Base-by-base conservation (phyloP, 30 jellyfish, hydroid and myxozoan species). In the Chironex yamaguchii region DNA sequence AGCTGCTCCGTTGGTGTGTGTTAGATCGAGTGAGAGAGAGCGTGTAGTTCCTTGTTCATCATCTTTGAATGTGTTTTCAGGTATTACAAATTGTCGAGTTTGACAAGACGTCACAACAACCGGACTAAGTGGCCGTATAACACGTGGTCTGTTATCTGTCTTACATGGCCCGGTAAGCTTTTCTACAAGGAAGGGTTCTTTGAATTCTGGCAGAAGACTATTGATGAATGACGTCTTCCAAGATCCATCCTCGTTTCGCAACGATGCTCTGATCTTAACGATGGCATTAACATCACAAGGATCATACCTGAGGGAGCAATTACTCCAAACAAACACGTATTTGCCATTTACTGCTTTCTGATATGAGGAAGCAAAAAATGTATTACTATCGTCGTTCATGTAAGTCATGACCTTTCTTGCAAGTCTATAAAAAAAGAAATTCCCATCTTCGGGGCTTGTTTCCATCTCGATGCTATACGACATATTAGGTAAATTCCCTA, bases 41-140 rank as follows among this genome's bases (percentile, higher is more conserved):
- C 94, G 34, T 52, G 93, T 75, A 28, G 23, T 52, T 1, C 95
- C 95, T 25, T 85, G 86, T 54, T 85, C 95, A 14, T 34, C 62
- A 62, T 85, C 95, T 32, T 4, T 17, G 49, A 85, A 85, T 2
- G 95, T 58, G 65, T 49, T 52, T 36, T 51, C 88, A 11, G 95
- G 95, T 14, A 85, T 75, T 76, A 29, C 31, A 30, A 23, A 33
- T 27, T 13, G 21, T 36, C 6, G 35, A 4, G 91, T 65, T 29
- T 33, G 49, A 17, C 36, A 75, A 21, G 62, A 77, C 29, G 29
- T 62, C 25, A 85, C 94, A 32, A 34, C 27, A n/a, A 85, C 11
- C 2, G 91, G 84, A 24, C 84, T 66, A 65, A 62, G 21, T 13
- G 21, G 70, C 48, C 26, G 52, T 1, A 65, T 34, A 1, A 58